These are phyloP conservation scores for Tor tambroides DNA, from an alignment of 2,113 vertebrate species.

Conservation along the genomic window DNA sequence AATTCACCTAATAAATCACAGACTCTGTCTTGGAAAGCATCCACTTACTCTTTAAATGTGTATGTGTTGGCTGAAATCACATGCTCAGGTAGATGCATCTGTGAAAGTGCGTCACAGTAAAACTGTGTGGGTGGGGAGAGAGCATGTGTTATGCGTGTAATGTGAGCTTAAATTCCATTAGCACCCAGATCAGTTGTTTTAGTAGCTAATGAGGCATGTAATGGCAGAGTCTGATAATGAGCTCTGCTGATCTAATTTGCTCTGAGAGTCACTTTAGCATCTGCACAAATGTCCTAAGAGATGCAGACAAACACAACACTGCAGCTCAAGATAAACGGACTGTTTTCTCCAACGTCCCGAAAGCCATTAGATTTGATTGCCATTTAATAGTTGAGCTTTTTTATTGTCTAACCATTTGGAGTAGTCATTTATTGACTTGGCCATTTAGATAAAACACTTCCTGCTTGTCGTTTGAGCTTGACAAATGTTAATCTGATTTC, in stretches of 20 bases:
- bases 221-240: slow-evolving; percentile 64
- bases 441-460: background rate
- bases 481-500: background rate
- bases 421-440: background rate
- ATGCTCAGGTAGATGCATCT: background rate
- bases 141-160: slow-evolving; percentile 59
- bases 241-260: slow-evolving; percentile 52
- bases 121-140: slow-evolving; percentile 14
- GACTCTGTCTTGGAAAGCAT: slow-evolving; percentile 13
- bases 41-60: slow-evolving; percentile 1
- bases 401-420: background rate
- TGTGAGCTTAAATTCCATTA: slow-evolving; percentile 55
- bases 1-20: slow-evolving; percentile 40
- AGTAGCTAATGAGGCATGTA: slow-evolving; percentile 64
- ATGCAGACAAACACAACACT: background rate
- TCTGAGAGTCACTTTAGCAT: slow-evolving; percentile 16
- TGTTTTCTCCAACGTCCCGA: background rate
- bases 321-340: background rate
- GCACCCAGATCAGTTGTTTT: slow-evolving; percentile 58
- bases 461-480: background rate
- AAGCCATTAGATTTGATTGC: background rate
- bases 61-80: background rate
- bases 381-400: slow-evolving; percentile 18
- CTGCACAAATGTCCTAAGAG: slow-evolving; percentile 20
- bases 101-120: background rate